These are phyloP conservation scores for Phyllopteryx taeniolatus DNA, from an alignment of 2,113 vertebrate species.

Conservation along the genomic window DNA sequence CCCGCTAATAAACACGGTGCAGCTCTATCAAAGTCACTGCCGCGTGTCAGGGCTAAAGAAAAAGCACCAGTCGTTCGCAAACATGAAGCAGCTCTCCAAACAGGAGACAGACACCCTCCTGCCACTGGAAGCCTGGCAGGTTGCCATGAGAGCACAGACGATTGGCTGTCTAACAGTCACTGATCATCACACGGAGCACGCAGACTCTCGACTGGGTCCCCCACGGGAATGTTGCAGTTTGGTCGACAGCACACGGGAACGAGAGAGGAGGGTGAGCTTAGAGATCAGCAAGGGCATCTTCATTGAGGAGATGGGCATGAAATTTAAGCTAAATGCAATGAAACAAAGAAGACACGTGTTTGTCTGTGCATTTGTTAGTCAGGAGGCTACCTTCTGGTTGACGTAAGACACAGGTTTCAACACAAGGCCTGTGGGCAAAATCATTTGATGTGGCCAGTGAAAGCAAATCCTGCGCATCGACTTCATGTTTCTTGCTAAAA, in stretches of 20 bases:
- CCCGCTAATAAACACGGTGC: slow-evolving; percentile 22
- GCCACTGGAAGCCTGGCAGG: slow-evolving; percentile 59
- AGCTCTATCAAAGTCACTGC: slow-evolving; percentile 50
- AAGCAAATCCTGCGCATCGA: too few relatives aligned
- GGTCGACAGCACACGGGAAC: slow-evolving; percentile 31
- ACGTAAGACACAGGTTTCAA: too few relatives aligned
- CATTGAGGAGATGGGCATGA: slow-evolving; percentile 7
- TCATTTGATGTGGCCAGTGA: too few relatives aligned
- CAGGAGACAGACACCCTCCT: slow-evolving; percentile 51
- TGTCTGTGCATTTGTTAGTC: too few relatives aligned
- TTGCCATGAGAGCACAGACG: slow-evolving; percentile 54
- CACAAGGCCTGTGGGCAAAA: too few relatives aligned
- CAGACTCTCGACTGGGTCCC: slow-evolving; percentile 37
- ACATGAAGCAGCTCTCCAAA: slow-evolving; percentile 58
- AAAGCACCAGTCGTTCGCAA: slow-evolving; percentile 50
- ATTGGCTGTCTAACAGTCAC: slow-evolving; percentile 61
- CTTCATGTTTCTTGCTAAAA: too few relatives aligned
- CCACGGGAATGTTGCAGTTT: slow-evolving; percentile 38
- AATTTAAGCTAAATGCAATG: slow-evolving; percentile 6
- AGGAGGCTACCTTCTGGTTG: too few relatives aligned
- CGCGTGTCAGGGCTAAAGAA: slow-evolving; percentile 39
- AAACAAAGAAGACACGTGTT: too few relatives aligned
- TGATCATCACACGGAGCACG: slow-evolving; percentile 63
- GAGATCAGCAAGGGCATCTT: slow-evolving; percentile 51
- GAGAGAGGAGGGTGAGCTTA: slow-evolving; percentile 26